A percentile compares a stretch with the other conserved stretches of the same genome.
Conservation (phyloP, 2,797 vertebrate species). For the Eurystomus glaucurus region DNA sequence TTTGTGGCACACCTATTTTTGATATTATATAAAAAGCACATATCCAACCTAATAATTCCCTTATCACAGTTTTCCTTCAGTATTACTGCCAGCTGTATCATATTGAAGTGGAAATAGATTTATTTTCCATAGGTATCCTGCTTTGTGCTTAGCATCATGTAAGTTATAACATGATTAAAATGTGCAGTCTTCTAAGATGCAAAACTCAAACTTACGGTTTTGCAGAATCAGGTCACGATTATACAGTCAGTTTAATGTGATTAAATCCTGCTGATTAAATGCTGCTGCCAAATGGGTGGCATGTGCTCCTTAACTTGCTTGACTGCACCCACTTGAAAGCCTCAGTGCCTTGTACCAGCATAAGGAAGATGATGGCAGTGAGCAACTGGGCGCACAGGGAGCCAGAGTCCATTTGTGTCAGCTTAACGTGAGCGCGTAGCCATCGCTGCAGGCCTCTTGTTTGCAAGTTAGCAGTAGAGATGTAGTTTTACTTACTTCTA, state of each 20-base stretch:
- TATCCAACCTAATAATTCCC: background rate
- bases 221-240: conserved; percentile 58
- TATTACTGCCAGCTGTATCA: background rate
- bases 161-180: conserved; percentile 22
- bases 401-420: background rate
- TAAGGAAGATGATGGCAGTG: background rate
- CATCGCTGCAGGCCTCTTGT: background rate
- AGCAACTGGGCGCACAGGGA: background rate
- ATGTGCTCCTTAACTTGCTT: background rate
- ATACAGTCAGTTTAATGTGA: conserved; percentile 22
- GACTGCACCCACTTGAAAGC: fast-evolving
- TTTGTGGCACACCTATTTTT: background rate
- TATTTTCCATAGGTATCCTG: background rate
- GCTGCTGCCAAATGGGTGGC: conserved; percentile 6
- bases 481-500: background rate
- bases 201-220: background rate
- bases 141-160: background rate
- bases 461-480: background rate
- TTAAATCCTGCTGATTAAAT: conserved; percentile 46
- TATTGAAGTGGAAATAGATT: background rate
- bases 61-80: background rate
- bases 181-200: conserved; percentile 10
- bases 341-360: background rate
- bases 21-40: background rate
- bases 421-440: fast-evolving